These are phyloP conservation scores for Neuroscelio doddi DNA, from an alignment of 2,888 invertebrate genomes.

Conservation along the genomic window DNA sequence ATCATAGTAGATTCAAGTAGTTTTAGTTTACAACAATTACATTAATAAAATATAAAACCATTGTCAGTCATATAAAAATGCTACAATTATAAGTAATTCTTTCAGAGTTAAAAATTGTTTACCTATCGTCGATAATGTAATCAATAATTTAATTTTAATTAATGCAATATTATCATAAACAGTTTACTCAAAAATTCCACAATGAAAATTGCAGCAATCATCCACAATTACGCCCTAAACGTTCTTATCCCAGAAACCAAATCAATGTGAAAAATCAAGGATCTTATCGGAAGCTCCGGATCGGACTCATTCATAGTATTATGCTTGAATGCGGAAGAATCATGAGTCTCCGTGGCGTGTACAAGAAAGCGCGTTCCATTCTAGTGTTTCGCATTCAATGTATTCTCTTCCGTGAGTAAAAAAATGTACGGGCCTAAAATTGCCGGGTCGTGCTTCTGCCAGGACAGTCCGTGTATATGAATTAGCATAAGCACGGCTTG, in stretches of 20 bases:
- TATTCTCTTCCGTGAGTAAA: constrained; percentile 20
- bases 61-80: no score
- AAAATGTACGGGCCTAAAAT: neutral
- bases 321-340: constrained; percentile 32
- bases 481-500: constrained; percentile 39
- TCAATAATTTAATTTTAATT: no score
- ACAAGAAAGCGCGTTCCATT: constrained; percentile 10
- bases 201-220: no score
- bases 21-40: no score
- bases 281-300: constrained; percentile 1
- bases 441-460: constrained; percentile 10
- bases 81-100: no score
- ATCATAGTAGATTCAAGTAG: no score
- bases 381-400: constrained; percentile 12
- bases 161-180: no score
- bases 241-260: neutral
- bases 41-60: no score
- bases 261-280: neutral
- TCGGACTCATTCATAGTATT: constrained; percentile 16
- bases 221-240: no score
- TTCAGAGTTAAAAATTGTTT: no score
- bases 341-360: constrained; percentile 9
- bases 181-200: no score
- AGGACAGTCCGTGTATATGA: constrained; percentile 17
- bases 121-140: no score